Base-by-base conservation (phyloP, 2,888 invertebrate genomes). In the Halictus quadricinctus region DNA sequence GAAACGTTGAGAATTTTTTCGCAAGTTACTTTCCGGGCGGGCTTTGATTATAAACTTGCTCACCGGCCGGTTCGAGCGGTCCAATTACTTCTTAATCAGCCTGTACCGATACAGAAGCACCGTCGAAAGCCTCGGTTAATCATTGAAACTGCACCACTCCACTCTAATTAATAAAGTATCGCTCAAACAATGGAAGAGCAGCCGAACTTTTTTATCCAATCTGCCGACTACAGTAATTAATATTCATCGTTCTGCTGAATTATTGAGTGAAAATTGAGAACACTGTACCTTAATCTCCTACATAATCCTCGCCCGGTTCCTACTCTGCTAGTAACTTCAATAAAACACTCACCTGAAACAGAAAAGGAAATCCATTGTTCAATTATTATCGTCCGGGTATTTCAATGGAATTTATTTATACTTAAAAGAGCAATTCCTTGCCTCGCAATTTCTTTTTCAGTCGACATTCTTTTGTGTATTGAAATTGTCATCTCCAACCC, bases 301-400 rank as follows among this genome's bases (percentile, higher is more conserved):
- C 43, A 43, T 69, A 41, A 12, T 77, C 41, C 43, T 58, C 58
- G 73, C 41, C 76, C 54, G 36, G 72, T 76, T 79, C 58, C 12
- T 54, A 64, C 46, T 64, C 64, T 6, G 46, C n/a, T 13, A 41
- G 25, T 48, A 69, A 60, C 64, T 79, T 74, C 48, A 76, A 76
- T 43, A 60, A 50, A 15, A 54, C 54, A 85, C 86, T 86, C 74
- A 86, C 86, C 86, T 86, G 86, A 15, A 86, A 86, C 79, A 79
- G 25, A 75, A 75, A 85, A 69, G 58, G 64, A n/a, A 66, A 43
- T 12, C 1, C 13, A n/a, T 13, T 15, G 21, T 76, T 83, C 76
- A 15, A 25, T 69, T 69, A 25, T 69, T 69, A 43, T n/a, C 18
- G 69, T 69, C 21, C 69, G 21, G 1, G 5, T 41, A 21, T 69